Base-by-base conservation (phyloP, 1,140 invertebrate genomes). In the Drosophila equinoxialis region DNA sequence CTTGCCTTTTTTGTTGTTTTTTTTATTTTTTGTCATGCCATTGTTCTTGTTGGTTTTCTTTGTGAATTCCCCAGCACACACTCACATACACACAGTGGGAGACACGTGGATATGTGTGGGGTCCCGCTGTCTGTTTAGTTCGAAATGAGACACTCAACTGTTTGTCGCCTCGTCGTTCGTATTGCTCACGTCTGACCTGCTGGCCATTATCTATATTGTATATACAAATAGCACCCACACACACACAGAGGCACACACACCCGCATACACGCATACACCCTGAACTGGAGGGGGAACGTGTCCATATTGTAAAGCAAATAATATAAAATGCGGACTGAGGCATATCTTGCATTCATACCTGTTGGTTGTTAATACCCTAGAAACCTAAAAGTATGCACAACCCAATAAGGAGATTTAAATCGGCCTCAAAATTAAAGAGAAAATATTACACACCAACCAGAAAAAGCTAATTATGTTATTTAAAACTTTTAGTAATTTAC, bases 281-380 rank as follows among this genome's bases (percentile, higher is more conserved):
- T 7, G 20, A 4, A 41, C 33, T 69, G 64, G 68, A 68, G 63
- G 42, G 65, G 54, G 62, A 68, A 86, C 76, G 77, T 87, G 83
- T 74, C 81, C 84, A 77, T 83, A 89, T 66, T 81, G 79, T 68
- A 60, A 65, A 74, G 76, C 80, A 87, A 87, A 87, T 87, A 86
- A 79, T 65, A 57, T 66, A 68, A 77, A 77, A 71, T 79, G 77
- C 68, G 33, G 55, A 42, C 41, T 60, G 55, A 23, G 55, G 42
- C 33, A 42, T 71, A 67, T 61, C 41, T 75, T 54, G 23, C 45
- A 51, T 45, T 61, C 35, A 33, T 59, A 63, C 73, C 73, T 72
- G 68, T 71, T 62, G 48, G 66, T 61, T 60, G 48, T 60, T 37
- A 51, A 37, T 33, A 41, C 17, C 37, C 60, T 37, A 1, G 11